These are phyloP conservation scores for Heliothis subflexa DNA, from an alignment of 1,140 invertebrate genomes.

Conservation along the genomic window DNA sequence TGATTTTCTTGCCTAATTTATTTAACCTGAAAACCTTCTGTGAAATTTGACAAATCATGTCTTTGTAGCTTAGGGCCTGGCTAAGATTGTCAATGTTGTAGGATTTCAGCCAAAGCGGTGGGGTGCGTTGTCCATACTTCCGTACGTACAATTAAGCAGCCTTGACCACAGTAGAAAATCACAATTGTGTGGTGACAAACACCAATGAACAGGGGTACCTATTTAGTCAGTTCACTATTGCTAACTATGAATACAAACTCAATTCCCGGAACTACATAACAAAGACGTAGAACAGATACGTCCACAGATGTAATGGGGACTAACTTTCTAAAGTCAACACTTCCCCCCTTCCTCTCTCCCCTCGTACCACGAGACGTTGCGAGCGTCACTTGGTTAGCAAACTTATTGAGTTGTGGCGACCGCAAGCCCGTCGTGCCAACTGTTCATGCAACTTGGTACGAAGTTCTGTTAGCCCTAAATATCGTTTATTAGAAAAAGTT, in stretches of 20 bases:
- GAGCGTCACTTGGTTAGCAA: constrained; percentile 53
- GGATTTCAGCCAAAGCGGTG: no score
- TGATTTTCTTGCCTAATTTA: not conserved
- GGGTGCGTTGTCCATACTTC: no score
- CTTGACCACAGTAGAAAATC: no score
- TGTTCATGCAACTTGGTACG: constrained; percentile 57
- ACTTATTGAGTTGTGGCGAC: constrained; percentile 65
- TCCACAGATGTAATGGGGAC: constrained; percentile 42
- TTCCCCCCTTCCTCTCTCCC: not conserved
- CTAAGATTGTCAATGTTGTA: no score
- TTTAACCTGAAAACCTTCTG: no score
- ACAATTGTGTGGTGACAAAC: no score
- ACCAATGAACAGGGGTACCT: no score
- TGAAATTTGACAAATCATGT: no score
- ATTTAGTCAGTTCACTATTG: not conserved
- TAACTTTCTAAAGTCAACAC: constrained; percentile 47
- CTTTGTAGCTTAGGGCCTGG: no score
- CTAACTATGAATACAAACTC: constrained; percentile 30
- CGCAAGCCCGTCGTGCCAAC: constrained; percentile 52
- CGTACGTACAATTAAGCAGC: no score
- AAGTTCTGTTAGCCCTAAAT: constrained; percentile 48
- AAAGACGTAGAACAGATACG: constrained; percentile 31
- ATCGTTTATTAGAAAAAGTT: constrained; percentile 49
- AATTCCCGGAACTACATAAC: constrained; percentile 12
- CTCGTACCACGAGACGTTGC: constrained; percentile 39